phyloP scores from a whole-genome alignment of 2,797 vertebrate species.

The Cuniculus paca region DNA sequence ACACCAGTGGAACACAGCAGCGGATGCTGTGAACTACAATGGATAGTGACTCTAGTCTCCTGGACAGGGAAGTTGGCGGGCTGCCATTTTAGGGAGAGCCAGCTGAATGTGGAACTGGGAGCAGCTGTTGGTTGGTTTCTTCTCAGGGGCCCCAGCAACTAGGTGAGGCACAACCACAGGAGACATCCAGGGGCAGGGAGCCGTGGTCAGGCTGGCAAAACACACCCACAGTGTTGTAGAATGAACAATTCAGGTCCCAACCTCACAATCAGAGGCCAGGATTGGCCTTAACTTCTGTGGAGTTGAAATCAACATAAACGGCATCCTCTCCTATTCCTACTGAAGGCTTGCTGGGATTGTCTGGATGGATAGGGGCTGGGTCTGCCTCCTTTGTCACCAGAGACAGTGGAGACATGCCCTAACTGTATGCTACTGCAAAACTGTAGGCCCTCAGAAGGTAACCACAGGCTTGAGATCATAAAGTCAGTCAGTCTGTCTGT shows the following conservation, averaged over 20 bases:
- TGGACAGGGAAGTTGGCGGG: not conserved
- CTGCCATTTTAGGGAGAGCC: not conserved
- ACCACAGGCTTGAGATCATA: not conserved
- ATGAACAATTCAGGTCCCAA: not conserved
- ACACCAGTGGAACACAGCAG: not conserved
- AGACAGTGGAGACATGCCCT: not conserved
- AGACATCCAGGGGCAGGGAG: not conserved
- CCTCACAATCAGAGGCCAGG: not conserved
- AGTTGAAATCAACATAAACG: not conserved
- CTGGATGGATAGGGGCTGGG: not conserved
- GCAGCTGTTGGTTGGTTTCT: not conserved
- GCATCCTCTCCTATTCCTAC: not conserved
- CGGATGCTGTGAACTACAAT: not conserved
- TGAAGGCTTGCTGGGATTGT: not conserved
- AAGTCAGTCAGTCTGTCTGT: not conserved
- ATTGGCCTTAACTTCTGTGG: not conserved
- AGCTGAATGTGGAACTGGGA: not conserved
- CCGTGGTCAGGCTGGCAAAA: not conserved
- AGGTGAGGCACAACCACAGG: no score
- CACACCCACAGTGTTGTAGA: not conserved
- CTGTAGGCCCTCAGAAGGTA: not conserved
- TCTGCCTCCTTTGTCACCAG: not conserved
- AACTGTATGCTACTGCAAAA: not conserved
- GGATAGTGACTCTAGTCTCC: not conserved
- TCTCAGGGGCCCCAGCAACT: not conserved